phyloP scores from a whole-genome alignment of 2,113 vertebrate genomes.

The Craseonycteris thonglongyai region DNA sequence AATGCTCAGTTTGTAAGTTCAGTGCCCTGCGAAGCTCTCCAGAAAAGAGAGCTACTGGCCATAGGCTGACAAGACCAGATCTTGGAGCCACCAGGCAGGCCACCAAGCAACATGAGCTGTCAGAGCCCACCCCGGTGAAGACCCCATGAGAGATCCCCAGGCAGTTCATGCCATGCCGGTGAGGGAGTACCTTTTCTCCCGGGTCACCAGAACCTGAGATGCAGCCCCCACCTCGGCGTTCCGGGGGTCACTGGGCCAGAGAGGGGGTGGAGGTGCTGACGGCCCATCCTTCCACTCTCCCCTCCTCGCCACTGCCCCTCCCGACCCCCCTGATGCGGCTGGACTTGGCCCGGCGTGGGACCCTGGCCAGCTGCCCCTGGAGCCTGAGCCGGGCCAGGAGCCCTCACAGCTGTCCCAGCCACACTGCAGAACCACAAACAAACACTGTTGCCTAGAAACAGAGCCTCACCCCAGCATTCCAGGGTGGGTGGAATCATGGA shows the following conservation, averaged over 20 bases:
- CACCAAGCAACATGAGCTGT: background rate
- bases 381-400: slow-evolving; percentile 32
- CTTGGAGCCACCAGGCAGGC: background rate
- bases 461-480: background rate
- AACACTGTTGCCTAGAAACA: slow-evolving; percentile 62
- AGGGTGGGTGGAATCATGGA: background rate
- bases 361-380: slow-evolving; percentile 44
- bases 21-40: background rate
- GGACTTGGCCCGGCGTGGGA: background rate
- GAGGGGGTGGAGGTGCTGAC: background rate
- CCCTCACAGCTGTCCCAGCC: slow-evolving; percentile 47
- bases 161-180: rapidly evolving
- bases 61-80: no score
- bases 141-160: background rate
- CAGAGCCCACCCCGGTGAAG: background rate
- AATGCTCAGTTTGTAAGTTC: rapidly evolving
- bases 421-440: slow-evolving; percentile 43
- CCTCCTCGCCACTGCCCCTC: background rate
- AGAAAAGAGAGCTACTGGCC: background rate
- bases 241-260: background rate
- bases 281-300: background rate
- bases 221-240: background rate
- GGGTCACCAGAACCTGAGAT: background rate
- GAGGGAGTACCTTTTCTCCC: rapidly evolving
- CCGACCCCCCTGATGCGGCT: background rate